Base-by-base conservation (phyloP, 2,888 invertebrate genomes). In the Anoncus sp. region DNA sequence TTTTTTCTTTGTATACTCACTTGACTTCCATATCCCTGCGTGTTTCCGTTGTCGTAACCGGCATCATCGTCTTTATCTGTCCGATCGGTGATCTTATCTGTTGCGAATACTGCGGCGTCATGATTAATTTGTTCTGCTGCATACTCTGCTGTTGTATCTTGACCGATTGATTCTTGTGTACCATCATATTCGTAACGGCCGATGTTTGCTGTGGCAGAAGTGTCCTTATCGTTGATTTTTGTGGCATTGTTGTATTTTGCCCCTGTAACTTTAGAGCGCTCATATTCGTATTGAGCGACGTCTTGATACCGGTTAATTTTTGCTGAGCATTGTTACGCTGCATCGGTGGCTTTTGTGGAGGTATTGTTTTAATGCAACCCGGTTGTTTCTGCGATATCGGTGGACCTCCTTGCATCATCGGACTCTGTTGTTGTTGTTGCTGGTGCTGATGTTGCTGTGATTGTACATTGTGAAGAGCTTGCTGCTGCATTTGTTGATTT, bases 261-360 rank as follows among this genome's bases (percentile, higher is more conserved):
- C 77, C 70, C 60, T 86, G 88, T 53, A 57, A 66, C 62, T 89
- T 89, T 6, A 84, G 65, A 1, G 85, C 76, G 43, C 82, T 84
- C 72, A 90, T 84, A 45, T 87, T 89, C 2, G 90, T 88, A 45
- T 87, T 87, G 43, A 88, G 77, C 0, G 88, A 87, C 0, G 89
- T 87, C 43, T 89, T 90, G 22, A 89, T 91, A 0, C 93, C 92
- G 72, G 92, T 92, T 69, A 92, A 90, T 2, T 92, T 92, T 81
- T 93, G 93, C 79, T 93, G 93, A 3, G 93, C 91, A 10, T 92
- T 92, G 85, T 93, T 93, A 91, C 88, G 85, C 65, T 84, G 88
- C 0, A 79, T 53, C 2, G 86, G 14, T 14, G 78, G 79, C 43
- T 90, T 90, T 45, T 90, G 90, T 0, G 90, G 84, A 0, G 90